phyloP scores from a whole-genome alignment of 1,140 invertebrate genomes.

The Heliconius eleuchia region DNA sequence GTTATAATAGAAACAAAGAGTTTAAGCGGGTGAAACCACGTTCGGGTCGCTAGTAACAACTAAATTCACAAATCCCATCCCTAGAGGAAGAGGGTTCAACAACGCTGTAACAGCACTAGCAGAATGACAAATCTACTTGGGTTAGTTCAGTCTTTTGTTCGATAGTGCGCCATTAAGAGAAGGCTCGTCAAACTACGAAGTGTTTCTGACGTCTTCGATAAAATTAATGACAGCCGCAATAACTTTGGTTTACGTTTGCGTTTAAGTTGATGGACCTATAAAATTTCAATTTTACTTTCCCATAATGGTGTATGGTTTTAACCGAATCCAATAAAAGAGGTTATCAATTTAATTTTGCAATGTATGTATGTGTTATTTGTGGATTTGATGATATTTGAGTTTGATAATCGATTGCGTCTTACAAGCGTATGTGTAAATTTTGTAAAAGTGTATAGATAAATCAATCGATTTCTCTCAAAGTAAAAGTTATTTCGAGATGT shows the following conservation, averaged over 20 bases:
- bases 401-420: too few relatives aligned
- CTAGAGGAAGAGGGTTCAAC: not conserved
- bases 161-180: not conserved
- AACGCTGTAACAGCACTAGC: not conserved
- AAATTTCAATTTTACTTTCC: not conserved
- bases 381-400: too few relatives aligned
- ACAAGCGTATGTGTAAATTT: too few relatives aligned
- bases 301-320: not conserved
- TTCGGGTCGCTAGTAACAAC: too few relatives aligned
- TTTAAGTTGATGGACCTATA: not conserved
- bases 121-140: conserved; percentile 5
- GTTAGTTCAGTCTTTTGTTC: conserved; percentile 10
- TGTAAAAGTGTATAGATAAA: too few relatives aligned
- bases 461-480: too few relatives aligned
- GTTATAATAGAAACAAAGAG: too few relatives aligned
- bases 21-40: too few relatives aligned
- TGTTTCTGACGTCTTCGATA: conserved; percentile 12
- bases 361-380: too few relatives aligned
- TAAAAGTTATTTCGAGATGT: too few relatives aligned
- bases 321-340: too few relatives aligned
- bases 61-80: not conserved
- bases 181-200: conserved; percentile 5
- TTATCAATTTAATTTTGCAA: too few relatives aligned
- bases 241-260: not conserved
- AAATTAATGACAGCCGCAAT: conserved; percentile 2